phyloP scores from a whole-genome alignment of 2,888 invertebrate species.

The Leucoptera coffeella region DNA sequence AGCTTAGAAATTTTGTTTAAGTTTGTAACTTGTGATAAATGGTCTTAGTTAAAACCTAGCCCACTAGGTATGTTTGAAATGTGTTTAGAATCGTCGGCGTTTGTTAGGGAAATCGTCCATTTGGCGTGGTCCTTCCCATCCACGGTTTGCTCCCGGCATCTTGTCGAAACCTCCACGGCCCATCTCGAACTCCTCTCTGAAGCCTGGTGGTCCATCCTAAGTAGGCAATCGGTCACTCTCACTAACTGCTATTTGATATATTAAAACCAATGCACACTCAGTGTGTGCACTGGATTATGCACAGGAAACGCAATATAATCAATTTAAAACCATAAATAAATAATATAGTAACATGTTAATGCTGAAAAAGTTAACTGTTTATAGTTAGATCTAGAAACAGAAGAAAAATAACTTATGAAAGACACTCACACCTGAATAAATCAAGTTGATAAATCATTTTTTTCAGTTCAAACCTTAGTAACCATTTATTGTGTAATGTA shows the following conservation, averaged over 20 bases:
- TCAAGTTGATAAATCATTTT: no score
- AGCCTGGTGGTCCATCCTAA: conserved; percentile 52
- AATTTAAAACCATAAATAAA: no score
- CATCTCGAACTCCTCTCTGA: conserved; percentile 50
- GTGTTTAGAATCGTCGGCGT: conserved; percentile 57
- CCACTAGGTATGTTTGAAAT: conserved; percentile 1
- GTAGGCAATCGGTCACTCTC: conserved; percentile 46
- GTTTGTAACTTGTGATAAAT: no score
- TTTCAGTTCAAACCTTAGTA: no score
- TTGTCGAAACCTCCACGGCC: conserved; percentile 38
- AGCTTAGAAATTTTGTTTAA: no score
- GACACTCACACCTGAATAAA: no score
- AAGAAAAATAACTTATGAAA: conserved; percentile 1
- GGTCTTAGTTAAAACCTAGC: not conserved
- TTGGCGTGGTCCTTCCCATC: conserved; percentile 51
- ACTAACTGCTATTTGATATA: not conserved
- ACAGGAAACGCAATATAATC: no score
- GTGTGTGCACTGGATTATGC: no score
- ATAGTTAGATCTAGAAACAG: conserved; percentile 2
- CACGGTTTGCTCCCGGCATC: conserved; percentile 44
- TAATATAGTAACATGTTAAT: no score
- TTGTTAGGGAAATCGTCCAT: conserved; percentile 61
- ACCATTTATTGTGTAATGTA: no score
- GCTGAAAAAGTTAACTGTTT: conserved; percentile 1
- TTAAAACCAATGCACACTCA: no score